Evolutionary conservation across 2,888 invertebrate species (phyloP).

Genomic region (Latrodectus hesperus): DNA sequence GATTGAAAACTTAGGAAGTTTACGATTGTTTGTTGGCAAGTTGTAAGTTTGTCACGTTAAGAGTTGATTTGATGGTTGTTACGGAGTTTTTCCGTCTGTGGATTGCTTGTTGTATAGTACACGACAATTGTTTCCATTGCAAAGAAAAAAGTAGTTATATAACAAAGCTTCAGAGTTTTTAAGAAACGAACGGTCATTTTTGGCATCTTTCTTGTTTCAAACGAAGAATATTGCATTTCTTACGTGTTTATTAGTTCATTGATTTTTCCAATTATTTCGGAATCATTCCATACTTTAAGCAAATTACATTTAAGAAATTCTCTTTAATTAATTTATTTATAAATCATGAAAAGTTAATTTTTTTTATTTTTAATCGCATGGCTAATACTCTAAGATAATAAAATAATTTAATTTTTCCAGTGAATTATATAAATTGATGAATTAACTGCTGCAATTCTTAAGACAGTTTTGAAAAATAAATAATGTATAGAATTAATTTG

Average conservation of each 20-base stretch:
- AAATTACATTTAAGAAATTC: too few relatives aligned
- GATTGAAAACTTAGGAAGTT: conserved; percentile 66
- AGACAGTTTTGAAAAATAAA: too few relatives aligned
- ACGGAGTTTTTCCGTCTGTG: conserved; percentile 35
- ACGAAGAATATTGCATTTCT: neutral
- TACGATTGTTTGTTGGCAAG: conserved; percentile 59
- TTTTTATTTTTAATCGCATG: too few relatives aligned
- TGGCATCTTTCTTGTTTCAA: neutral
- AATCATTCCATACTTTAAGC: too few relatives aligned
- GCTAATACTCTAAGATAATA: too few relatives aligned
- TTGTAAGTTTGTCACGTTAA: conserved; percentile 63
- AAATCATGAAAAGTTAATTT: too few relatives aligned
- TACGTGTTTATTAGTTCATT: neutral
- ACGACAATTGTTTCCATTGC: conserved; percentile 16
- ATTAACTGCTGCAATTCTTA: too few relatives aligned
- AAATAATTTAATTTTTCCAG: too few relatives aligned
- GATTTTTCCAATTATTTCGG: too few relatives aligned
- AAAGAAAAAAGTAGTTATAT: neutral
- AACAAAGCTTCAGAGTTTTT: conserved; percentile 4
- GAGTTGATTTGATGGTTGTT: conserved; percentile 58
- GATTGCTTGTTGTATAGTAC: conserved; percentile 4
- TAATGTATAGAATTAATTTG: too few relatives aligned
- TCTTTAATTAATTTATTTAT: too few relatives aligned
- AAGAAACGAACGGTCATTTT: neutral
- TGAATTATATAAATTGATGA: too few relatives aligned